These are phyloP conservation scores for Apamea anceps DNA, from an alignment of 2,888 invertebrate genomes.

Conservation along the genomic window DNA sequence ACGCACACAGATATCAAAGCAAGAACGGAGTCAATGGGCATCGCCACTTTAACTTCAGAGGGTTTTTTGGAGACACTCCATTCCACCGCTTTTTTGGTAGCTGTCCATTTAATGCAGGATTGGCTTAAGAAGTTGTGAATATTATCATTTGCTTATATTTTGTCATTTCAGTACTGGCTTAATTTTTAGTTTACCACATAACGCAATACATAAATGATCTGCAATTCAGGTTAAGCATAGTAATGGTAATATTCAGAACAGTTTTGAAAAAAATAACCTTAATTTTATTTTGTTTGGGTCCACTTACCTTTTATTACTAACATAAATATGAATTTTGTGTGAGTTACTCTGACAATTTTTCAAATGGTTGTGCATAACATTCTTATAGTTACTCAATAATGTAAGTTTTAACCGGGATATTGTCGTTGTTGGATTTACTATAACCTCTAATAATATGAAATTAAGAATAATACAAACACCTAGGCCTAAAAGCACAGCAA, in stretches of 20 bases:
- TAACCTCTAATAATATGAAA: slow-evolving; percentile 4
- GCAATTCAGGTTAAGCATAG: slow-evolving; percentile 15
- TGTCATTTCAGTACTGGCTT: neutral
- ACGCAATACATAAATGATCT: neutral
- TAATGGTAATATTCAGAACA: slow-evolving; percentile 79
- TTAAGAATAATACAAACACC: neutral
- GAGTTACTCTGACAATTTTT: slow-evolving; percentile 60
- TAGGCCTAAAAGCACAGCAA: neutral
- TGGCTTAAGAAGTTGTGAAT: slow-evolving; percentile 79
- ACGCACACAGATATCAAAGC: slow-evolving; percentile 90
- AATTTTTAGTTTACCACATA: neutral
- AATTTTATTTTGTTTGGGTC: slow-evolving; percentile 59
- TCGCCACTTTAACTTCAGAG: slow-evolving; percentile 93
- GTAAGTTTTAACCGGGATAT: slow-evolving; percentile 15
- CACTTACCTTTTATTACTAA: slow-evolving; percentile 71
- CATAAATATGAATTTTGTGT: slow-evolving; percentile 69
- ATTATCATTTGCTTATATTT: slow-evolving; percentile 76
- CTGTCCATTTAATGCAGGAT: slow-evolving; percentile 82
- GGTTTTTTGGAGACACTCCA: slow-evolving; percentile 96
- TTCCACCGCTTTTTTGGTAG: slow-evolving; percentile 97
- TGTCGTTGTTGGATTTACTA: slow-evolving; percentile 4
- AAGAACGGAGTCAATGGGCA: slow-evolving; percentile 91
- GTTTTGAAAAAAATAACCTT: slow-evolving; percentile 52
- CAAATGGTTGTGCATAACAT: slow-evolving; percentile 39
- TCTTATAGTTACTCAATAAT: slow-evolving; percentile 27